A percentile compares a stretch with the other conserved stretches of the same genome.
phyloP scores from a whole-genome alignment of 2,888 invertebrate genomes.

The Steromphala cineraria region DNA sequence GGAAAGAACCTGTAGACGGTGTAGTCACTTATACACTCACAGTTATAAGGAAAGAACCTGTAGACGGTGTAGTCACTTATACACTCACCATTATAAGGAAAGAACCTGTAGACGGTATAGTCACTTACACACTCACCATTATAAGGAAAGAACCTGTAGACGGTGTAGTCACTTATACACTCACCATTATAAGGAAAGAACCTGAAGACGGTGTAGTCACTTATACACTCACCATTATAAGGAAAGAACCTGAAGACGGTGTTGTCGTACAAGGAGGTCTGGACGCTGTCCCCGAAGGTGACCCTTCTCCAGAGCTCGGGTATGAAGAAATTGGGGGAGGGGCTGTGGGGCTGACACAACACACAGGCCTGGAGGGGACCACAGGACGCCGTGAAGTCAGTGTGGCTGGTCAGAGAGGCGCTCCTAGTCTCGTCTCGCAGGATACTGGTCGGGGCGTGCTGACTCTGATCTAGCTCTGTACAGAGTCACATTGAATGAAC shows the following conservation, averaged over 20 bases:
- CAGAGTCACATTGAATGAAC: not conserved
- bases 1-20: too few relatives aligned
- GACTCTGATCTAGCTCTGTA: conserved; percentile 35
- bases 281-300: not conserved
- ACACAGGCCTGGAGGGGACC: conserved; percentile 24
- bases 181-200: too few relatives aligned
- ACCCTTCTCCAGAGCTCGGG: conserved; percentile 29
- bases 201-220: too few relatives aligned
- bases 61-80: too few relatives aligned
- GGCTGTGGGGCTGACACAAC: conserved; percentile 6
- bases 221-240: conserved; percentile 25
- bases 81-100: too few relatives aligned
- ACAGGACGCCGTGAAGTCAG: conserved; percentile 37
- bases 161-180: too few relatives aligned
- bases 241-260: conserved; percentile 28
- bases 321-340: conserved; percentile 23
- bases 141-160: too few relatives aligned
- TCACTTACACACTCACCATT: too few relatives aligned
- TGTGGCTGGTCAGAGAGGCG: conserved; percentile 25
- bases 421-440: not conserved
- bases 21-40: too few relatives aligned
- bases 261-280: conserved; percentile 15
- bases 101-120: too few relatives aligned
- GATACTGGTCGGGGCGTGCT: conserved; percentile 23
- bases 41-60: too few relatives aligned